Evolutionary conservation across 2,113 vertebrate genomes (phyloP), one percentile per base, ranked within the genome.

Genomic region (Tringa solitaria): DNA sequence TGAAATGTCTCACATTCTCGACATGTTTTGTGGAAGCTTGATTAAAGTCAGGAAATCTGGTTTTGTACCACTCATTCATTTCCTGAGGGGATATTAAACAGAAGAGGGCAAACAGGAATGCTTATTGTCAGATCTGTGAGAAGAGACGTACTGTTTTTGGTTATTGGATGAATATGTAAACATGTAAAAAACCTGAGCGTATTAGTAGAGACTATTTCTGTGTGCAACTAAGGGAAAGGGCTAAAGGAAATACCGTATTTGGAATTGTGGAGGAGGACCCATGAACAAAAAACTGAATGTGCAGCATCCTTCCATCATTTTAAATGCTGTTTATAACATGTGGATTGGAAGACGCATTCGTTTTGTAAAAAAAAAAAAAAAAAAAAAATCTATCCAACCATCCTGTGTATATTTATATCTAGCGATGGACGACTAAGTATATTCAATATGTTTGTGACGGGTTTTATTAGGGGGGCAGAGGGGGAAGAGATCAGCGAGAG

Each of bases 61-160:
- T 98, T 97, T 98, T 98, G 93, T 98, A 98, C 98, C 98, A 98
- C 57, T 98, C 98, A 92, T 98, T 98, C 97, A 98, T 98, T 96
- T 98, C 99, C 98, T 96, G 64, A 90, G 91, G 88, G 95, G 79
- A 61, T 89, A 97, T 97, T 97, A 92, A 93, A 94, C 20, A 92
- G 88, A 75, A 84, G 77, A 93, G 20, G n/a, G 83, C 70, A 93
- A 93, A 90, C 56, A 79, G 59, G 80, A 93, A 97, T 84, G 56
- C 61, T 93, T 96, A 96, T 95, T 97, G 93, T 96, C 97, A 97
- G 87, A 78, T 94, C 73, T 69, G 76, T 68, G 84, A 93, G 87
- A 70, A 96, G 45, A 83, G 76, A 81, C 0, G 0, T 26, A 84
- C 30, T 60, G n/a, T 64, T 93, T 92, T 54, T 45, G 35, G 77